Evolutionary conservation across 1,140 invertebrate species (phyloP).

Genomic region (Cyphomyrmex costatus): DNA sequence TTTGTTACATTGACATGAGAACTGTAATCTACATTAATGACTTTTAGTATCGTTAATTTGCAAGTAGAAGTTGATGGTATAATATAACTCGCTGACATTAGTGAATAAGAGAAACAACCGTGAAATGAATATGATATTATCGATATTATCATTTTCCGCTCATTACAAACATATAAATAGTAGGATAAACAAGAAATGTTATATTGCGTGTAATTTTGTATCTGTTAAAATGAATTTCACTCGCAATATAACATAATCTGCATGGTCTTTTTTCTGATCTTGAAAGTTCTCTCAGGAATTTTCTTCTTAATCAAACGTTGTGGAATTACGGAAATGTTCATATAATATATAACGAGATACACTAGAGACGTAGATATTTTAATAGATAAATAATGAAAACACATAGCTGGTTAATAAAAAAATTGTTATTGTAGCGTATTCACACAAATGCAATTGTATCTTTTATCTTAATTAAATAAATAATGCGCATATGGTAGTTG

Average conservation of each 20-base stretch:
- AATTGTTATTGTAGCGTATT: background rate
- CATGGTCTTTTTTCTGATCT: background rate
- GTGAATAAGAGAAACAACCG: background rate
- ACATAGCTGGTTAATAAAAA: slow-evolving; percentile 3
- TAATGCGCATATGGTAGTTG: background rate
- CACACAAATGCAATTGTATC: background rate
- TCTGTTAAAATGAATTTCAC: background rate
- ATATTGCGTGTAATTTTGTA: background rate
- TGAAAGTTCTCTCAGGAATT: slow-evolving; percentile 1
- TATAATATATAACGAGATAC: slow-evolving; percentile 44
- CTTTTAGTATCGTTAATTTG: slow-evolving; percentile 1
- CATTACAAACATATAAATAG: background rate
- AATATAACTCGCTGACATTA: background rate
- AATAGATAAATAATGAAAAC: slow-evolving; percentile 27
- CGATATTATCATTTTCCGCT: background rate
- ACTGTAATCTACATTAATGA: slow-evolving; percentile 7
- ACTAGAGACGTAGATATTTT: background rate
- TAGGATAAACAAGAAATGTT: slow-evolving; percentile 14
- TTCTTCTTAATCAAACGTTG: slow-evolving; percentile 18
- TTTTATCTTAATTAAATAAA: slow-evolving; percentile 23
- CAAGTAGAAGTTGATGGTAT: slow-evolving; percentile 4
- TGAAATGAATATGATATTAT: slow-evolving; percentile 25
- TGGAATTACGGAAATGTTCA: background rate
- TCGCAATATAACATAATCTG: background rate
- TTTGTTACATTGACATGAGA: background rate